These are phyloP conservation scores for Omphaloscelis lunosa DNA, from an alignment of 2,888 invertebrate genomes.

Conservation along the genomic window DNA sequence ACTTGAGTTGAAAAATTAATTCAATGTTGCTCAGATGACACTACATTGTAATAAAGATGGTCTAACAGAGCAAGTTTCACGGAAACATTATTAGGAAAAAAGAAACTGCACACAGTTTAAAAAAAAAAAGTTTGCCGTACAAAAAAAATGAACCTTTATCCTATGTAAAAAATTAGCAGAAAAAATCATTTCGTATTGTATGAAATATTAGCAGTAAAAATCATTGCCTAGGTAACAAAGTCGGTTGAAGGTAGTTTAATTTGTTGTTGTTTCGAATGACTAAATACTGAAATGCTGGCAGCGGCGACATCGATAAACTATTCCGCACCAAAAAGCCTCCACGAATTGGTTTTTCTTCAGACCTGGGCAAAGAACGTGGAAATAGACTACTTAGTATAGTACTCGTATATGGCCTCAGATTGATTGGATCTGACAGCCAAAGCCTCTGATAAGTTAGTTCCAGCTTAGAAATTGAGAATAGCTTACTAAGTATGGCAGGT, in stretches of 20 bases:
- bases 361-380: not conserved
- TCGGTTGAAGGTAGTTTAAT: not conserved
- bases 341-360: not conserved
- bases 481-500: not conserved
- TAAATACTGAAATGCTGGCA: not conserved
- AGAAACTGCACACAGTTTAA: too few relatives aligned
- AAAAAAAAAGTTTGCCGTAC: not conserved
- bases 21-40: slow-evolving; percentile 11
- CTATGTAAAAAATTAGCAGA: not conserved
- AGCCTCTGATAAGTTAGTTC: not conserved
- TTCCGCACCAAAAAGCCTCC: not conserved
- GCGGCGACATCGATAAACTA: not conserved
- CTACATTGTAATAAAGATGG: slow-evolving; percentile 17
- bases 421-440: slow-evolving; percentile 3
- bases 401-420: not conserved
- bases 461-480: not conserved
- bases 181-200: slow-evolving; percentile 3
- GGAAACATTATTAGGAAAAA: slow-evolving; percentile 19
- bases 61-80: slow-evolving; percentile 15
- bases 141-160: not conserved
- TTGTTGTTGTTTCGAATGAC: not conserved
- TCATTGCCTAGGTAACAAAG: not conserved
- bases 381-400: not conserved
- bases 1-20: slow-evolving; percentile 29
- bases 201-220: slow-evolving; percentile 6